phyloP scores from a whole-genome alignment of 1,140 invertebrate genomes.

The Batillaria attramentaria region DNA sequence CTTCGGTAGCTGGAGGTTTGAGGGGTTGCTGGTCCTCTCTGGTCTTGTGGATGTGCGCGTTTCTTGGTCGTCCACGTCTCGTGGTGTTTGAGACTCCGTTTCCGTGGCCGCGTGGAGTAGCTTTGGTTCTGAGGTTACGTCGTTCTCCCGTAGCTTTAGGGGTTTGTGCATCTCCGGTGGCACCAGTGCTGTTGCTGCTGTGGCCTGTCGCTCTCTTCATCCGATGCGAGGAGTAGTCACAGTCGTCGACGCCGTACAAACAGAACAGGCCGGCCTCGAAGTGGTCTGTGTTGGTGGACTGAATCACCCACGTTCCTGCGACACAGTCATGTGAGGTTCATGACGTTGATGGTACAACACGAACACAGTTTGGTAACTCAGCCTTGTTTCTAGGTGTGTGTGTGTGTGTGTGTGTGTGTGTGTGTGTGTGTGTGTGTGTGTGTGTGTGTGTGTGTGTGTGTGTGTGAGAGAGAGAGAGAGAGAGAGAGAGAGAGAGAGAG shows the following conservation, averaged over 20 bases:
- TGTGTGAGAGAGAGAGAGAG: not conserved
- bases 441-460: not conserved
- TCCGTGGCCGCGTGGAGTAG: no score
- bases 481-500: no score
- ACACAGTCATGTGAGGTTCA: not conserved
- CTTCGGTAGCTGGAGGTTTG: no score
- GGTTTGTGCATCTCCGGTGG: no score
- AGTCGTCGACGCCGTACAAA: constrained; percentile 46
- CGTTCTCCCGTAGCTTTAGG: no score
- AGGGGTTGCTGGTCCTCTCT: no score
- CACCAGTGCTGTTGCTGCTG: no score
- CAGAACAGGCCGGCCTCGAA: constrained; percentile 50
- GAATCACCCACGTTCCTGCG: constrained; percentile 53
- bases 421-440: not conserved
- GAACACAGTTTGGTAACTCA: not conserved
- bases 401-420: constrained; percentile 7
- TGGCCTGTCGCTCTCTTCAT: constrained; percentile 39
- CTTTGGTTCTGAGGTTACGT: no score
- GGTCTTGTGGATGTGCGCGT: no score
- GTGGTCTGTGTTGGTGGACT: constrained; percentile 53
- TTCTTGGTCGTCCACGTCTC: no score
- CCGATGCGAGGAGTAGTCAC: constrained; percentile 29
- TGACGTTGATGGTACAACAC: not conserved
- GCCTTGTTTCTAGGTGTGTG: not conserved
- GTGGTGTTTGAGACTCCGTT: no score